Conservation (phyloP, 1,140 invertebrate genomes). For the Pogonus chalceus region DNA sequence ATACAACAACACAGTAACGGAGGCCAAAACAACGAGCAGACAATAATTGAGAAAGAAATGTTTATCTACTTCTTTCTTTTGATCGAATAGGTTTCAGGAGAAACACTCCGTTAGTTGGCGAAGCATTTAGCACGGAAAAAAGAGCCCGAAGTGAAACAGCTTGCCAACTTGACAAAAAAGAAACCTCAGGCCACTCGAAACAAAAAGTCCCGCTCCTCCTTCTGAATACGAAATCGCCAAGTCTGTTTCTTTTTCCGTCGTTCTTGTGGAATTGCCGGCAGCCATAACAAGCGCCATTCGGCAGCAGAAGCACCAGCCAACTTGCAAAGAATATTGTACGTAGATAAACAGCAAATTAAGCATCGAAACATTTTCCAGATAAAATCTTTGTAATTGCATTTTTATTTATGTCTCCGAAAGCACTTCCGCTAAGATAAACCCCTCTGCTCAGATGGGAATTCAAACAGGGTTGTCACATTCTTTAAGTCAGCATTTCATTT, state of each 20-base stretch:
- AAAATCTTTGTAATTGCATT: constrained; percentile 27
- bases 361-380: constrained; percentile 26
- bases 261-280: not conserved
- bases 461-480: not conserved
- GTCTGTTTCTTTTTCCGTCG: not conserved
- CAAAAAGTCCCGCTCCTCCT: constrained; percentile 17
- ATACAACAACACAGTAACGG: too few relatives aligned
- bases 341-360: constrained; percentile 6
- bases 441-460: not conserved
- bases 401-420: constrained; percentile 23
- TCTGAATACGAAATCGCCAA: constrained; percentile 16
- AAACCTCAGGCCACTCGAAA: constrained; percentile 17
- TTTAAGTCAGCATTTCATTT: too few relatives aligned
- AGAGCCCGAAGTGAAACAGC: constrained; percentile 3
- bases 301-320: not conserved
- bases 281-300: not conserved
- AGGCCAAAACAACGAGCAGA: too few relatives aligned
- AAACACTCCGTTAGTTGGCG: constrained; percentile 2
- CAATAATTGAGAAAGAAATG: constrained; percentile 1
- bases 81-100: not conserved
- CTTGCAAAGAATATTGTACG: not conserved
- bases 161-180: constrained; percentile 14
- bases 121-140: constrained; percentile 1
- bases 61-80: constrained; percentile 7
- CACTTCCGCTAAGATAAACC: not conserved